A percentile compares a stretch with the other conserved stretches of the same genome.
Conservation (phyloP, 2,797 vertebrate species). For the Cuniculus paca region DNA sequence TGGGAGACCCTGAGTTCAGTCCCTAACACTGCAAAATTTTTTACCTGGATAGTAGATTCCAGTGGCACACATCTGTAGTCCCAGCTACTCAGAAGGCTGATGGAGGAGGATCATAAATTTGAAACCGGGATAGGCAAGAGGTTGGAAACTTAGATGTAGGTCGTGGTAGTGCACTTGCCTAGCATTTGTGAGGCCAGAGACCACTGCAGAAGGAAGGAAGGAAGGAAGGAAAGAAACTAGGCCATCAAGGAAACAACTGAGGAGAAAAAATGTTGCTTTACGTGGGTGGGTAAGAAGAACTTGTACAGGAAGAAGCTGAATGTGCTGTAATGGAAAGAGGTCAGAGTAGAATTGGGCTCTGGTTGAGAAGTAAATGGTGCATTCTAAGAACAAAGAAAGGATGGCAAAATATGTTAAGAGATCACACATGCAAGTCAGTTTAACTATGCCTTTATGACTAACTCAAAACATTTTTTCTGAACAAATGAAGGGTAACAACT, state of each 20-base stretch:
- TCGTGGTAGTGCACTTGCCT: neutral
- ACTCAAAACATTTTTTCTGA: neutral
- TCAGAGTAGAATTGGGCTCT: neutral
- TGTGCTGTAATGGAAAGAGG: neutral
- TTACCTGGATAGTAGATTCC: neutral
- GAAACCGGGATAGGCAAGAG: neutral
- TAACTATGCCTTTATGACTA: neutral
- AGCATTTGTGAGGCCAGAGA: neutral
- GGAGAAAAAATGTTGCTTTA: neutral
- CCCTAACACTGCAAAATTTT: neutral
- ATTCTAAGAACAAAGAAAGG: neutral
- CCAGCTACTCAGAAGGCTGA: too few relatives aligned
- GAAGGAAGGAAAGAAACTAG: neutral
- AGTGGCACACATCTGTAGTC: too few relatives aligned
- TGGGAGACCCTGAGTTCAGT: neutral
- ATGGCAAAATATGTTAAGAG: neutral
- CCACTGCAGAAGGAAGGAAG: neutral
- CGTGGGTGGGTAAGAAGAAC: neutral
- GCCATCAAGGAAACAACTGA: neutral
- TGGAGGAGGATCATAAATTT: too few relatives aligned
- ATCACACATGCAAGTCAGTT: neutral
- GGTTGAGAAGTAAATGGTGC: neutral
- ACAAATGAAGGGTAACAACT: neutral
- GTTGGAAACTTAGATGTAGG: neutral
- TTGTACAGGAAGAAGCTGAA: neutral